A percentile compares a stretch with the other conserved stretches of the same genome.
Conservation (phyloP, 2,797 vertebrate species). For the Rhabdomys pumilio region DNA sequence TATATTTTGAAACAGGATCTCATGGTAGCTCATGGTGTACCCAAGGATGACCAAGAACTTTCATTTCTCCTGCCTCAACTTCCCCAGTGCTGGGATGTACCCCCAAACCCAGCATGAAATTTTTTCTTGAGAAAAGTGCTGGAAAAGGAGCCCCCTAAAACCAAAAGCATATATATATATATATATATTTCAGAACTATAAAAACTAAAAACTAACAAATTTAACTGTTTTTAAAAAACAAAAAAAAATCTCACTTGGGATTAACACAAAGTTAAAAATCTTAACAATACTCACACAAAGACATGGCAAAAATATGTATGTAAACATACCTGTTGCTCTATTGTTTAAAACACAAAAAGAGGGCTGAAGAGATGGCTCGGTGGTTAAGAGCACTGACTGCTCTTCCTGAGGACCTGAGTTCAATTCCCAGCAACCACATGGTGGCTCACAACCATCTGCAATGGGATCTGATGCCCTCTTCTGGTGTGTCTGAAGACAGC, state of each 20-base stretch:
- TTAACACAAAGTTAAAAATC: conserved; percentile 26
- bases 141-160: not conserved
- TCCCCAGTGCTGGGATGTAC: not conserved
- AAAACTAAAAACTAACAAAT: not conserved
- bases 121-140: not conserved
- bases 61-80: too few relatives aligned
- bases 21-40: not conserved
- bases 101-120: not conserved
- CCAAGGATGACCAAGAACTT: not conserved
- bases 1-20: not conserved
- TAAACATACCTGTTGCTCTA: not conserved
- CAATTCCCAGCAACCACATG: too few relatives aligned
- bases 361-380: too few relatives aligned
- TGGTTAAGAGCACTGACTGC: too few relatives aligned
- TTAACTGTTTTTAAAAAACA: not conserved
- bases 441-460: too few relatives aligned
- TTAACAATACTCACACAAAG: conserved; percentile 6
- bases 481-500: too few relatives aligned
- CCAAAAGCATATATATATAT: not conserved
- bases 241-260: not conserved
- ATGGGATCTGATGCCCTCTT: too few relatives aligned
- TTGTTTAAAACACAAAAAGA: conserved; percentile 11
- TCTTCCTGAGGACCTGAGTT: too few relatives aligned
- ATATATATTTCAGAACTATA: not conserved
- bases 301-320: not conserved